These are phyloP conservation scores for Falco cherrug DNA, from an alignment of 2,797 vertebrate species.

Conservation along the genomic window DNA sequence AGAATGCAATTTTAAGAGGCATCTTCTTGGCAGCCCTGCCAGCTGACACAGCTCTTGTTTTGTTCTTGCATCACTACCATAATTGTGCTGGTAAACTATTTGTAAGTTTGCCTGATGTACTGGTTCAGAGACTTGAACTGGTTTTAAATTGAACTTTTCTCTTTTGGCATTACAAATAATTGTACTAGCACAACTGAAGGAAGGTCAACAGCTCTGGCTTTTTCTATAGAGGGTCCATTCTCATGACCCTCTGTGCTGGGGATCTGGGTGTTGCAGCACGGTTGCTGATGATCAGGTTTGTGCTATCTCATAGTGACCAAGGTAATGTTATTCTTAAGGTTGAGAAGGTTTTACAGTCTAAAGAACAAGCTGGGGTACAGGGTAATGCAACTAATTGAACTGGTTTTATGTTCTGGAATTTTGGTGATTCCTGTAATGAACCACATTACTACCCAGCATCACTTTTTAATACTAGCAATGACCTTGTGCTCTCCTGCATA, in stretches of 20 bases:
- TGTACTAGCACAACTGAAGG: not conserved
- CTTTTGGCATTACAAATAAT: not conserved
- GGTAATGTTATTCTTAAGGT: not conserved
- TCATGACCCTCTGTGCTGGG: not conserved
- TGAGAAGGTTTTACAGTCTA: not conserved
- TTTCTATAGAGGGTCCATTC: not conserved
- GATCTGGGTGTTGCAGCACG: not conserved
- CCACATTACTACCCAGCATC: not conserved
- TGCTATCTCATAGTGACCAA: not conserved
- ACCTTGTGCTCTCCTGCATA: not conserved
- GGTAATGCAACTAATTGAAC: not conserved
- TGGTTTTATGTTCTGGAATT: not conserved
- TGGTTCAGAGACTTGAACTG: not conserved
- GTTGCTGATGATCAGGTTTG: not conserved
- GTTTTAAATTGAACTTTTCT: not conserved
- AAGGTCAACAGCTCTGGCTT: not conserved
- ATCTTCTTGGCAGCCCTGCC: not conserved
- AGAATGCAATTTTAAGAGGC: not conserved
- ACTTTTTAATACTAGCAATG: not conserved
- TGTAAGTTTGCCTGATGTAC: not conserved
- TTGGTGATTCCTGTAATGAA: not conserved
- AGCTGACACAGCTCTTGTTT: constrained; percentile 4
- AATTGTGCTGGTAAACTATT: not conserved
- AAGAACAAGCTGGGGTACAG: not conserved
- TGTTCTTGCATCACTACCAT: not conserved